Base-by-base conservation (phyloP, 2,797 vertebrate genomes). In the Pygocentrus nattereri region DNA sequence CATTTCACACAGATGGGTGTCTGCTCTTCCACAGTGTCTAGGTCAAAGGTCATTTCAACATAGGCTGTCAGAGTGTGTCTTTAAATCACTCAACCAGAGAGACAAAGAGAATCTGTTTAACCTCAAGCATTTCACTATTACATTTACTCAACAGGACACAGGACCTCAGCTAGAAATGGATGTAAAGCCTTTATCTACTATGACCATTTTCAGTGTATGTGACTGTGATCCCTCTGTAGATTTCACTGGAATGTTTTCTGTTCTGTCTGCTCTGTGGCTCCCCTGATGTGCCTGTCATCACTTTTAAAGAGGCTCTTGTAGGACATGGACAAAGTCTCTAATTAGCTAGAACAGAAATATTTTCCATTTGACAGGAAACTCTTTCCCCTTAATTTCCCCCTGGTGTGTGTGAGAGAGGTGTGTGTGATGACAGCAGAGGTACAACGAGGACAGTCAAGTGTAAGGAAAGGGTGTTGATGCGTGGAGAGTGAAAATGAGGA, bases 31-130 rank as follows among this genome's bases (percentile, higher is more conserved):
- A 80, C 75, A 79, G 61, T 54, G 52, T 31, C 6, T 0, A 89
- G 93, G 91, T 94, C 90, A 90, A 85, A 90, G 93, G 88, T 92
- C 85, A 4, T 50, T 84, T 91, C 93, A 87, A 80, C 78, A 84
- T 67, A 81, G n/a, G 49, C 84, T 30, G 76, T 86, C 70, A 81
- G 78, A 76, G 72, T 62, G 15, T 62, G 73, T n/a, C 69, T 90
- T 81, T 91, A 92, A 93, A 90, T 85, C 78, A 69, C 71, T 81
- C 74, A 30, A 30, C 7, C 67, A 31, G 64, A 16, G 16, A 23
- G 23, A 61, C 30, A 72, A 34, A 71, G 82, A 73, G 81, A 75
- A 0, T 83, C 65, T 59, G 83, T 83, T 84, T 88, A 87, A 87
- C 89, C 73, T 70, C 85, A 77, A 89, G 90, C 88, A 58, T 58